Evolutionary conservation across 2,797 vertebrate species (phyloP).

Genomic region (Antrozous pallidus): DNA sequence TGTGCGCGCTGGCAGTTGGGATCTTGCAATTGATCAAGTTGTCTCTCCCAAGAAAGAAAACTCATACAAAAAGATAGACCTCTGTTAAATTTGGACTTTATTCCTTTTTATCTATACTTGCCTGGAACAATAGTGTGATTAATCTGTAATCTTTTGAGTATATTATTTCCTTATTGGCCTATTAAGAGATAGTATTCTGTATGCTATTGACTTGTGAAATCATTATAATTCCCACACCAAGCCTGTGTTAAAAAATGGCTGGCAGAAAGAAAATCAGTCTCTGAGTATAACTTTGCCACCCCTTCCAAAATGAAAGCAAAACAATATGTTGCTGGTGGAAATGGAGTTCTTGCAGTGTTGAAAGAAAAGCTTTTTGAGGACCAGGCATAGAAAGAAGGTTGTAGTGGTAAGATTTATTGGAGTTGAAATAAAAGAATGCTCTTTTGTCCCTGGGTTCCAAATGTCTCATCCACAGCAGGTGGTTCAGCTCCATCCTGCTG

Average conservation of each 20-base stretch:
- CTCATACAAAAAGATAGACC: not conserved
- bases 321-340: not conserved
- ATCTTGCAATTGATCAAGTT: not conserved
- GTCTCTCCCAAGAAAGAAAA: not conserved
- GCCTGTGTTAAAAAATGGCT: not conserved
- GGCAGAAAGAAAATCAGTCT: not conserved
- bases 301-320: not conserved
- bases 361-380: not conserved
- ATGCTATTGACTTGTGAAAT: not conserved
- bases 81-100: not conserved
- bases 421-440: not conserved
- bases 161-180: not conserved
- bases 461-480: not conserved
- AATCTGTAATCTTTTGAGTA: not conserved
- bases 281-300: not conserved
- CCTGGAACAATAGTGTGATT: not conserved
- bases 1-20: not conserved
- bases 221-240: not conserved
- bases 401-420: not conserved
- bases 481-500: not conserved
- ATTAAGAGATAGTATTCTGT: not conserved
- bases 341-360: not conserved
- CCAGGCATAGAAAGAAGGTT: not conserved
- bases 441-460: not conserved
- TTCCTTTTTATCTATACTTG: not conserved